phyloP scores from a whole-genome alignment of 2,113 vertebrate species.

The Toxotes chatareus region DNA sequence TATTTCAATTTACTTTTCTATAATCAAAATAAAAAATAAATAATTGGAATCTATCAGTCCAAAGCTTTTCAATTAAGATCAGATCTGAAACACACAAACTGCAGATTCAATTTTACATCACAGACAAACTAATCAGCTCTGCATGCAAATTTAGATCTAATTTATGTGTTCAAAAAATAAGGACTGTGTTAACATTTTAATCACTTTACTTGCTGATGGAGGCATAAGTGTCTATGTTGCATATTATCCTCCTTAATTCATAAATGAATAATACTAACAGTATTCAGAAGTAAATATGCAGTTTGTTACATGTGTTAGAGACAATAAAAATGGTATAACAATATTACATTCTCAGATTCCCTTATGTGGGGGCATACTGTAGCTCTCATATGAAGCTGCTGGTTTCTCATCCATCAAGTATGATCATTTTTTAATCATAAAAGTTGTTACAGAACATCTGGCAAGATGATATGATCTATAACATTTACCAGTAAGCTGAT shows the following conservation, averaged over 20 bases:
- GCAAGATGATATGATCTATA: not conserved
- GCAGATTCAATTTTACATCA: not conserved
- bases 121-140: not conserved
- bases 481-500: not conserved
- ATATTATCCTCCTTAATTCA: not conserved
- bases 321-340: not conserved
- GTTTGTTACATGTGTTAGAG: not conserved
- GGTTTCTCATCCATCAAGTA: not conserved
- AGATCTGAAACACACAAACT: not conserved
- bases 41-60: not conserved
- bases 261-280: not conserved
- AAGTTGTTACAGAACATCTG: not conserved
- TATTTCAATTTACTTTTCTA: not conserved
- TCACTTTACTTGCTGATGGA: not conserved
- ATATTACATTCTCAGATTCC: not conserved
- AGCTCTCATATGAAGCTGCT: not conserved
- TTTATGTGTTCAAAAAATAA: not conserved
- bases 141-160: not conserved
- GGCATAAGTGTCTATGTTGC: not conserved
- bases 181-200: not conserved
- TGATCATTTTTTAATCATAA: not conserved
- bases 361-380: not conserved
- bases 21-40: slow-evolving; percentile 6
- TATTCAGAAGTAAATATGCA: slow-evolving; percentile 2
- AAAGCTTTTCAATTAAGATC: not conserved